These are phyloP conservation scores for Prinia subflava DNA, from an alignment of 2,113 vertebrate species.

Conservation along the genomic window DNA sequence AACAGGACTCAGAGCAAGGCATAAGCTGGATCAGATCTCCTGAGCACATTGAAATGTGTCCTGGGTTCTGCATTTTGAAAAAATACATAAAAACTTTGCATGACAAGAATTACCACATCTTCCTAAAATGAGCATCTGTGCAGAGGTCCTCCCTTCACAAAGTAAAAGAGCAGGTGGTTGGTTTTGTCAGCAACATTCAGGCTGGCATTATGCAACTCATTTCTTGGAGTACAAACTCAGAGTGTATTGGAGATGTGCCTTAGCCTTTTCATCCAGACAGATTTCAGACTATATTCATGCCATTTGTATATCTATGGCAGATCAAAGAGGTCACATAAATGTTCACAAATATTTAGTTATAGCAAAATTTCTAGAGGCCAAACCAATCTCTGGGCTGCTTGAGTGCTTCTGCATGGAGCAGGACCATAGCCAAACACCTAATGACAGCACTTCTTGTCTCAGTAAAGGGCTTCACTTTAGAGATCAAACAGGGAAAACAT, in stretches of 20 bases:
- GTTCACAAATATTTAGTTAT: background rate
- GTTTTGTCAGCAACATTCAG: background rate
- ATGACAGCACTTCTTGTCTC: background rate
- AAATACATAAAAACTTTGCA: background rate
- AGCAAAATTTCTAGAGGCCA: background rate
- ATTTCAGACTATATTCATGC: background rate
- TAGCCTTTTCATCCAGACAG: background rate
- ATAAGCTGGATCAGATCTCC: background rate
- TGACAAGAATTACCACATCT: background rate
- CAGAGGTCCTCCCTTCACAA: background rate
- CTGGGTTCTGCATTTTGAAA: background rate
- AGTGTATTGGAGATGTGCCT: fast-evolving
- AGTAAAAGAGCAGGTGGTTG: background rate
- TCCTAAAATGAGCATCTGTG: background rate
- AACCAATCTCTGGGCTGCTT: background rate
- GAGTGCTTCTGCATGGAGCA: background rate
- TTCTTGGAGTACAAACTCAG: background rate
- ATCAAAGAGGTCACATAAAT: background rate
- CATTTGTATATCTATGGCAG: background rate
- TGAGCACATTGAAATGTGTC: background rate
- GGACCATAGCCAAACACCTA: background rate
- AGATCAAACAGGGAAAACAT: background rate
- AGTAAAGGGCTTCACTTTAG: background rate
- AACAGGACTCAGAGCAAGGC: background rate
- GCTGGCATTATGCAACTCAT: background rate